phyloP scores from a whole-genome alignment of 2,888 invertebrate genomes.

The Ichneumoninae sp. region DNA sequence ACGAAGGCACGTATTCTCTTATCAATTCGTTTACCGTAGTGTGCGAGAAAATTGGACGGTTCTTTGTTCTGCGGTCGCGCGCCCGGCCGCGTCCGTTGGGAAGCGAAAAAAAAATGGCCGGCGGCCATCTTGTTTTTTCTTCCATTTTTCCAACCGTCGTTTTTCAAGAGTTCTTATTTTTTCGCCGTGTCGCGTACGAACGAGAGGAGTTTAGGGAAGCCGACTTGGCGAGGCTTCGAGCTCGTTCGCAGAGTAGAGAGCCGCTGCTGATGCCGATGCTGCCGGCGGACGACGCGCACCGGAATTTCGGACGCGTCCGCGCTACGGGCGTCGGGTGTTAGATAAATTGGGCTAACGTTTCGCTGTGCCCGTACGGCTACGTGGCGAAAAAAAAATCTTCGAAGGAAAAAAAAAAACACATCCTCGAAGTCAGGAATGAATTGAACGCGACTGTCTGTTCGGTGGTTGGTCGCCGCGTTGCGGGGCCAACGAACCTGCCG shows the following conservation, averaged over 20 bases:
- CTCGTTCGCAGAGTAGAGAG: neutral
- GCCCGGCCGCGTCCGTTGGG: too few relatives aligned
- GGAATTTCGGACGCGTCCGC: constrained; percentile 51
- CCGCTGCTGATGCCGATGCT: neutral
- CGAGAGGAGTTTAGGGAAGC: neutral
- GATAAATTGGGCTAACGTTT: constrained; percentile 62
- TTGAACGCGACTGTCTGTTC: constrained; percentile 50
- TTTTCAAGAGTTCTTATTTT: neutral
- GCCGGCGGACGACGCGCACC: constrained; percentile 30
- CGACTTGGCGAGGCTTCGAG: neutral
- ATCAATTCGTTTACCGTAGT: too few relatives aligned
- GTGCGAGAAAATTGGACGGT: too few relatives aligned
- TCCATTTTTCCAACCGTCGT: too few relatives aligned
- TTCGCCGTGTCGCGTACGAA: neutral
- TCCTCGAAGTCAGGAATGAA: constrained; percentile 54
- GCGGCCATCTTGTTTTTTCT: too few relatives aligned
- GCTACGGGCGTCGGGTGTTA: constrained; percentile 37
- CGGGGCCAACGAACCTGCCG: constrained; percentile 80
- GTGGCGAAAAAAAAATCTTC: constrained; percentile 45
- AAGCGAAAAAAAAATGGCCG: too few relatives aligned
- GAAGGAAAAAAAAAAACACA: constrained; percentile 23
- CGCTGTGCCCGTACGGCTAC: constrained; percentile 48
- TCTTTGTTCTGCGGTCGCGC: too few relatives aligned
- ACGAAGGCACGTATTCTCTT: too few relatives aligned
- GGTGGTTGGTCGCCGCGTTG: constrained; percentile 45